Percentiles rank a stretch among this genome's conserved stretches.
Evolutionary conservation across 1,140 invertebrate species (phyloP).

Genomic region (Lordiphosa clarofinis): DNA sequence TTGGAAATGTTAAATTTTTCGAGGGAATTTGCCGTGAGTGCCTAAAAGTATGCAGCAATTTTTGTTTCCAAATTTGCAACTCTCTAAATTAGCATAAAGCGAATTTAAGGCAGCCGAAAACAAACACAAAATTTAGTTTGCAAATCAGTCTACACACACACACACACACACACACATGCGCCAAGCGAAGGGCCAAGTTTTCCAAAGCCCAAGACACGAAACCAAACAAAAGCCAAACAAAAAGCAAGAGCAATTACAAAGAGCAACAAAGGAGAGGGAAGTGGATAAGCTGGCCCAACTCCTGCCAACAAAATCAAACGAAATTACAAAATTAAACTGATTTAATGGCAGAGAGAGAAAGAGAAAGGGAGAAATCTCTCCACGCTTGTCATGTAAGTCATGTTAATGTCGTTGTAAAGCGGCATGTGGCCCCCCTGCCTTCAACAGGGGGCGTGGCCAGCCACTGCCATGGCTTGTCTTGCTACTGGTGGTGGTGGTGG

Average conservation of each 20-base stretch:
- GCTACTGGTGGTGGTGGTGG: conserved; percentile 17
- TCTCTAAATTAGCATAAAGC: conserved; percentile 46
- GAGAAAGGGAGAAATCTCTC: background rate
- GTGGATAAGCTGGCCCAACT: conserved; percentile 21
- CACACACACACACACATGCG: conserved; percentile 6
- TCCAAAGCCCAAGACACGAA: conserved; percentile 46
- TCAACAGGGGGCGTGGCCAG: conserved; percentile 8
- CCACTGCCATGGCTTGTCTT: conserved; percentile 9
- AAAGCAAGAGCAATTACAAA: conserved; percentile 70
- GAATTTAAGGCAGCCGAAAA: conserved; percentile 12
- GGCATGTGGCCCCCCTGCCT: background rate
- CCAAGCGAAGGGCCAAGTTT: conserved; percentile 48
- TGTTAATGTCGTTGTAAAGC: conserved; percentile 54
- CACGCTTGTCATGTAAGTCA: conserved; percentile 47
- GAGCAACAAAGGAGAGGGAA: conserved; percentile 10
- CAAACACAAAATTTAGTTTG: conserved; percentile 61
- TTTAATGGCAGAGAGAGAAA: conserved; percentile 67
- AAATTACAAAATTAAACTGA: conserved; percentile 73
- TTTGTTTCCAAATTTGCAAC: background rate
- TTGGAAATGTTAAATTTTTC: background rate
- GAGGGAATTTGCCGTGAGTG: background rate
- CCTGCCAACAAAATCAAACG: conserved; percentile 64
- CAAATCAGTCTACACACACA: conserved; percentile 62
- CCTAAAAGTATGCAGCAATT: conserved; percentile 16
- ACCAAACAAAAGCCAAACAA: conserved; percentile 63